phyloP scores from a whole-genome alignment of 2,888 invertebrate genomes.

The Volucella bombylans region DNA sequence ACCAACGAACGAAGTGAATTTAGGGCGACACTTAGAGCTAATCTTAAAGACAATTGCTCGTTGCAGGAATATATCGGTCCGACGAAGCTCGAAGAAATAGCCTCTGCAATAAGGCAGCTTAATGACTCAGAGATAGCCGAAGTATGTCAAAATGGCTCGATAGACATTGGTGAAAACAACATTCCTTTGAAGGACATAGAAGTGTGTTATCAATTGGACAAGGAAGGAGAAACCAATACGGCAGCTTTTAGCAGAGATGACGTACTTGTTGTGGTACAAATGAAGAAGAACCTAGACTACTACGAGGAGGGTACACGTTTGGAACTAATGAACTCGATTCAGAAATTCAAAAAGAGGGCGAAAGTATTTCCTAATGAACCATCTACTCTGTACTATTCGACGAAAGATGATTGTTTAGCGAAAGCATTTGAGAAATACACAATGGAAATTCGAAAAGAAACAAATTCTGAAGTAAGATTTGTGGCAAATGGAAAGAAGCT shows the following conservation, averaged over 20 bases:
- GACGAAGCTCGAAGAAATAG: not conserved
- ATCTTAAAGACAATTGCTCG: conserved; percentile 12
- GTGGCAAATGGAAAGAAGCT: too few species aligned
- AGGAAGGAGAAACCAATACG: conserved; percentile 10
- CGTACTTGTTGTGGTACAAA: conserved; percentile 91
- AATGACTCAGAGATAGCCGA: conserved; percentile 16
- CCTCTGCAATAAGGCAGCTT: not conserved
- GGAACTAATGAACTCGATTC: conserved; percentile 95
- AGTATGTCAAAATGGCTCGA: not conserved
- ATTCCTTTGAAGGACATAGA: conserved; percentile 27
- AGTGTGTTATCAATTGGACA: conserved; percentile 5
- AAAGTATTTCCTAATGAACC: conserved; percentile 93
- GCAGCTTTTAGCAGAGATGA: conserved; percentile 17
- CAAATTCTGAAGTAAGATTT: too few species aligned
- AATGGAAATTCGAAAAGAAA: not conserved
- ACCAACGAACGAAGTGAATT: conserved; percentile 10
- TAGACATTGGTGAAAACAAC: not conserved
- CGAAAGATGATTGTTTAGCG: conserved; percentile 32
- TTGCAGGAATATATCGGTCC: not conserved
- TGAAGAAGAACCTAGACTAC: conserved; percentile 85
- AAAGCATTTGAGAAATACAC: conserved; percentile 34
- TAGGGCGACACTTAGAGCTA: conserved; percentile 16
- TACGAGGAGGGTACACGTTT: conserved; percentile 93
- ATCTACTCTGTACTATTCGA: conserved; percentile 88
- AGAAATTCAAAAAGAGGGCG: conserved; percentile 95